Evolutionary conservation across 2,888 invertebrate genomes (phyloP), one percentile per base, ranked within the genome.

Genomic region (Macaria liturata): DNA sequence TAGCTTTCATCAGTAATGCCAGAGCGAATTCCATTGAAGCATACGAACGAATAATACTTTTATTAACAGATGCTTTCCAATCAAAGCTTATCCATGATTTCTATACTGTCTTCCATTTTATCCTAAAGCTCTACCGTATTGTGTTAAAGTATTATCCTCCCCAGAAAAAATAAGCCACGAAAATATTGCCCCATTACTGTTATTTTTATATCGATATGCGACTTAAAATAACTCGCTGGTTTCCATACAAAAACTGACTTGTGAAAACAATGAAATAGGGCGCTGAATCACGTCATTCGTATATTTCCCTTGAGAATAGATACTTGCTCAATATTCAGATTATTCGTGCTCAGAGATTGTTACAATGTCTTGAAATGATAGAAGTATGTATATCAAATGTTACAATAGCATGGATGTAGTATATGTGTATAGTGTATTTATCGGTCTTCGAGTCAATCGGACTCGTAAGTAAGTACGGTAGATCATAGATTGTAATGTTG

Each of bases 231-330:
- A 9, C 42, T 9, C 7, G 30, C 20, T 30, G 34, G 9, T 54
- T 49, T 40, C 48, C 45, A 37, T 20, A 45, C 47, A 42, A 45
- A 39, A 45, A 32, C 44, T 37, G 37, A 31, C 32, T 9, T 55
- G 45, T 45, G 39, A 55, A 55, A 55, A 55, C 49, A 55, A 54
- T 54, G 47, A 54, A 49, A 49, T 39, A 34, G 51, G n/a, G 37
- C 31, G 37, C 40, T 8, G 39, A 9, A 49, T 49, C 42, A 44
- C 32, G 45, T 42, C 37, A 32, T 20, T 54, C 43, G 4, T 54
- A 54, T 58, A 54, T 58, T 58, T 54, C 58, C 54, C 58, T 4
- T 37, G 58, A 54, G 54, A 42, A 7, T 39, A 51, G 5, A 37
- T 51, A 51, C 45, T 51, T 51, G 51, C 44, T 51, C 9, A 51